These are phyloP conservation scores for Oncorhynchus kisutch DNA, from an alignment of 2,113 vertebrate species.

Conservation along the genomic window DNA sequence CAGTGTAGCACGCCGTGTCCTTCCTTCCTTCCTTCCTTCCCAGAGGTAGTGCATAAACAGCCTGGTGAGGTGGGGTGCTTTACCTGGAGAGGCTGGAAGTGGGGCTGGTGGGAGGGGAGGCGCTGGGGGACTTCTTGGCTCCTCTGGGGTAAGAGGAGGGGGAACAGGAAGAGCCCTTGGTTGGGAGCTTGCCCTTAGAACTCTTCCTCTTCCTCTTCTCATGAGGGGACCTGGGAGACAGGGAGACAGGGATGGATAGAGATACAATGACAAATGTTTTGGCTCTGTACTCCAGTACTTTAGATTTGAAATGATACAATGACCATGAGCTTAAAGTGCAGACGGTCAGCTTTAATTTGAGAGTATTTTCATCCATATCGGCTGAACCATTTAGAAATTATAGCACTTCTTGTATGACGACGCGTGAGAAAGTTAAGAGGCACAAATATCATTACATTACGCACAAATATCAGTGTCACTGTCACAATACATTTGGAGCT, in stretches of 20 bases:
- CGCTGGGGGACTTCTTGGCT: slow-evolving; percentile 76
- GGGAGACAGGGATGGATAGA: background rate
- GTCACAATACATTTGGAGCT: too few species aligned
- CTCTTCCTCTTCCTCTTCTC: slow-evolving; percentile 84
- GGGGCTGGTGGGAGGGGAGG: slow-evolving; percentile 88
- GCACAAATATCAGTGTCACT: too few species aligned
- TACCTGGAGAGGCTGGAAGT: slow-evolving; percentile 92
- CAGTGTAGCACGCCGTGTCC: too few species aligned
- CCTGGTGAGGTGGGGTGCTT: background rate
- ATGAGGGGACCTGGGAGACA: slow-evolving; percentile 74
- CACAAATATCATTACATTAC: background rate
- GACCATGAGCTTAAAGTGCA: too few species aligned
- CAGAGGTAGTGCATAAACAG: background rate
- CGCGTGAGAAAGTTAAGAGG: background rate
- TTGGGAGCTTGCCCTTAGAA: slow-evolving; percentile 71
- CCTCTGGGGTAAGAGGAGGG: slow-evolving; percentile 79
- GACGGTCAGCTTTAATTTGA: too few species aligned
- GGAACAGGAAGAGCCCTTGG: slow-evolving; percentile 78
- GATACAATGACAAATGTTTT: background rate
- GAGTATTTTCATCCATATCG: too few species aligned
- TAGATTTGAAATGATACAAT: too few species aligned
- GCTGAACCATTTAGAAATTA: too few species aligned
- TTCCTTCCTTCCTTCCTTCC: too few species aligned
- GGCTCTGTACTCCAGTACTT: too few species aligned
- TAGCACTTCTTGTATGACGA: too few species aligned